Percentiles rank a stretch among this genome's conserved stretches.
phyloP scores from a whole-genome alignment of 2,888 invertebrate genomes.

The Xestoiulus laeticollis region DNA sequence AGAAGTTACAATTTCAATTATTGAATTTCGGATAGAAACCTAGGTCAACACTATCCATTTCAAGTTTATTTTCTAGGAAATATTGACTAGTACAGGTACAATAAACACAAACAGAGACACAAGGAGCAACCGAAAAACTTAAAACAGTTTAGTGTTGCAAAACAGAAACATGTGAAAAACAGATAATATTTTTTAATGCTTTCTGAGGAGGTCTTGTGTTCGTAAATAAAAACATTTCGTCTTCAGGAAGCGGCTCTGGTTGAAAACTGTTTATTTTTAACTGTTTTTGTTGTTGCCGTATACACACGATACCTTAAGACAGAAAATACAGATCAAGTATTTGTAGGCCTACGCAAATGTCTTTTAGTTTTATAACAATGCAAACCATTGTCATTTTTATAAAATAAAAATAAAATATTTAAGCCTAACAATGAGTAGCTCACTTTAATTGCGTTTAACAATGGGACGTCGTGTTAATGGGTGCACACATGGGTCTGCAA shows the following conservation, averaged over 20 bases:
- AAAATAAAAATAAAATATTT: neutral
- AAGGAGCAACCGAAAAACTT: neutral
- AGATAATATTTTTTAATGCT: neutral
- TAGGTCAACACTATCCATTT: constrained; percentile 20
- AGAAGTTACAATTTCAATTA: neutral
- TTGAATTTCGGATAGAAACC: neutral
- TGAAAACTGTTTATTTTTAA: constrained; percentile 22
- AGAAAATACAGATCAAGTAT: neutral
- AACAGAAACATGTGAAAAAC: neutral
- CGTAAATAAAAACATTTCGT: constrained; percentile 18
- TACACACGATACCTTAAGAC: constrained; percentile 8
- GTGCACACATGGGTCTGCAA: neutral
- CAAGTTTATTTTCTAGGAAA: neutral
- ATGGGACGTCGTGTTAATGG: neutral
- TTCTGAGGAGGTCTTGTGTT: neutral
- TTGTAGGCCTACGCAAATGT: neutral
- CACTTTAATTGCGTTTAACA: constrained; percentile 27
- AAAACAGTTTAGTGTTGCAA: neutral
- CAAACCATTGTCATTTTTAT: neutral
- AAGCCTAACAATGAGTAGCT: neutral
- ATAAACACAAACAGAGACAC: neutral
- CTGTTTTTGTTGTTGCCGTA: constrained; percentile 30
- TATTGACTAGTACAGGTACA: constrained; percentile 2
- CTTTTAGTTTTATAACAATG: neutral
- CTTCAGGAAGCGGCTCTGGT: constrained; percentile 6